These are phyloP conservation scores for Netelia melanura DNA, from an alignment of 2,888 invertebrate species.

Conservation along the genomic window DNA sequence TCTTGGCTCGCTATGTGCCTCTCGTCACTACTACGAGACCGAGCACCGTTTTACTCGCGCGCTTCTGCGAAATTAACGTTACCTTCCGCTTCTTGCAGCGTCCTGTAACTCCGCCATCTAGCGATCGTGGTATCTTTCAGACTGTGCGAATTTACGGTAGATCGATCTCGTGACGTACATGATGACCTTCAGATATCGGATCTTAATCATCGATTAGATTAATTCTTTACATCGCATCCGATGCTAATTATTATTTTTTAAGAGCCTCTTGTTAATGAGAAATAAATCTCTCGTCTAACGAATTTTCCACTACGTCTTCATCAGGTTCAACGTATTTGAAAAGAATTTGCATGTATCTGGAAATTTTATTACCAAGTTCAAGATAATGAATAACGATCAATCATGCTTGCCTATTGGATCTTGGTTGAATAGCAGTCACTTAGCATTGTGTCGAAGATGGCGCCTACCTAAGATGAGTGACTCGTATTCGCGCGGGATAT, in stretches of 20 bases:
- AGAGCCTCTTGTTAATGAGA: no score
- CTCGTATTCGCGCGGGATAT: background rate
- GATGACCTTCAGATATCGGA: background rate
- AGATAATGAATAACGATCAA: background rate
- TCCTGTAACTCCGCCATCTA: slow-evolving; percentile 15
- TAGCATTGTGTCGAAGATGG: background rate
- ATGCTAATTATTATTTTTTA: background rate
- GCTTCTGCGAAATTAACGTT: slow-evolving; percentile 68
- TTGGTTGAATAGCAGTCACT: background rate
- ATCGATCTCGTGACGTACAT: slow-evolving; percentile 23
- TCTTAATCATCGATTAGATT: background rate
- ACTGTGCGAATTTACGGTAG: slow-evolving; percentile 43
- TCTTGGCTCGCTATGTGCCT: slow-evolving; percentile 32
- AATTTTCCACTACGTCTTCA: background rate
- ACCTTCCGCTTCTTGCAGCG: slow-evolving; percentile 58
- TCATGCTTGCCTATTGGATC: background rate
- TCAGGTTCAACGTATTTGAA: background rate
- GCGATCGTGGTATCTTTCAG: background rate
- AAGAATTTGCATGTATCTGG: background rate
- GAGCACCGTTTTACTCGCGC: slow-evolving; percentile 60
- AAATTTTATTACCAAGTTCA: background rate
- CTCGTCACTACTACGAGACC: slow-evolving; percentile 49
- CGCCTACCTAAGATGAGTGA: background rate
- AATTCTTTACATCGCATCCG: background rate
- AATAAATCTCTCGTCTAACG: no score